Base-by-base conservation (phyloP, 2,797 vertebrate genomes). In the Semaprochilodus insignis region DNA sequence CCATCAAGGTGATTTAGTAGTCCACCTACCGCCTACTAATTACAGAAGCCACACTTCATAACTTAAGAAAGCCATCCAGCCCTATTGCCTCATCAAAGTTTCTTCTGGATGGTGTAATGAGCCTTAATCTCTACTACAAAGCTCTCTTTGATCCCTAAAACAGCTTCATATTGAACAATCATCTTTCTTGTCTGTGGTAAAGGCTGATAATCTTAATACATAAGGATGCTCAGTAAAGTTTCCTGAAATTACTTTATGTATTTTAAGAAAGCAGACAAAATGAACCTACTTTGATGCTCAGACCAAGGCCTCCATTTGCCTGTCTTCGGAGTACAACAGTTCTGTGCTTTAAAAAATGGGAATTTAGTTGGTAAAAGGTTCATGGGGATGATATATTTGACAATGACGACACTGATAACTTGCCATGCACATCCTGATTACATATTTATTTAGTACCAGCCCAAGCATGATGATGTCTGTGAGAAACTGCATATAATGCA, bases 261-360 rank as follows among this genome's bases (percentile, higher is more conserved):
- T 70, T 65, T 77, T 60, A 25, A 17, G 72, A 55, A 76, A 75
- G 51, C 19, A 78, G 70, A 67, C 15, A 82, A 73, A 63, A 77
- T 65, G 21, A 83, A 82, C 96, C 89, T 96, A 99, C 97, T 96
- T 99, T 99, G 93, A 99, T 97, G 92, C 97, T 99, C 89, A 99
- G 93, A 91, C 97, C 97, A 93, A 99, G 95, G 91, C 97, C 95
- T 77, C 96, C 97, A 91, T 95, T 91, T 87, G 94, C 94, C 91
- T 97, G 96, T 96, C 97, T 96, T 92, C 69, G 95, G 92, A 99
- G 97, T 91, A 95, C 96, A 95, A 98, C 96, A 93, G 97, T 97
- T 97, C 97, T 98, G 96, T 96, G 97, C 97, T 99, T 98, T 98
- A 98, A 95, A 97, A 97, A 96, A 95, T 93, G 91, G 92, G 92